Percentiles rank a stretch among this genome's conserved stretches.
Evolutionary conservation across 2,888 invertebrate species (phyloP).

Genomic region (Lacanobia oleracea): DNA sequence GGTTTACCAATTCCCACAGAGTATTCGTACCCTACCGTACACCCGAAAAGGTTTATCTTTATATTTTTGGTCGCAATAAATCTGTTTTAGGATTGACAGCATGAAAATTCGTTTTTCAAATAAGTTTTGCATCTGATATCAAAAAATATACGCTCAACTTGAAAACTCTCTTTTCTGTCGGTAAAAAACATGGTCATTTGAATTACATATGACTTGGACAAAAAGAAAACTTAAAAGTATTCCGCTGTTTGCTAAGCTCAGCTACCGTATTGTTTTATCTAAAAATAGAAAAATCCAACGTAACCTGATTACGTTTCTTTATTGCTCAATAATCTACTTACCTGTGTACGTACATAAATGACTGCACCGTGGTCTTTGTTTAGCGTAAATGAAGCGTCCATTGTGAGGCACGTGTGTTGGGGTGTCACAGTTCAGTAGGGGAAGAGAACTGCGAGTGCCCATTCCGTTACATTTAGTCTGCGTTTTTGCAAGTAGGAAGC

Average conservation of each 20-base stretch:
- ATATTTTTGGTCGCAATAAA: too few relatives aligned
- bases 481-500: constrained; percentile 7
- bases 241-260: not conserved
- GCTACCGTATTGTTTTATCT: not conserved
- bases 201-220: not conserved
- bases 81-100: too few relatives aligned
- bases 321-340: constrained; percentile 18
- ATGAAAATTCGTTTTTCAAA: too few relatives aligned
- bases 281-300: constrained; percentile 7
- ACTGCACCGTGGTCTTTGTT: constrained; percentile 37
- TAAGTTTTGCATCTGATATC: too few relatives aligned
- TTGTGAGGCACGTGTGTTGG: constrained; percentile 30
- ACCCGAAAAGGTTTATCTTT: too few relatives aligned
- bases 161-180: too few relatives aligned
- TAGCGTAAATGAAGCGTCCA: constrained; percentile 47
- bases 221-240: not conserved
- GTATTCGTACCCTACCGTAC: too few relatives aligned
- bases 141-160: not conserved
- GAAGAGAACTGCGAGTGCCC: constrained; percentile 5
- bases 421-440: constrained; percentile 43
- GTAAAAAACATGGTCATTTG: too few relatives aligned
- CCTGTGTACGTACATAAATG: not conserved
- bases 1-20: too few relatives aligned
- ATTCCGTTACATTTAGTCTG: constrained; percentile 16
- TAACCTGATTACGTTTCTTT: constrained; percentile 25